phyloP scores from a whole-genome alignment of 2,113 vertebrate species.

The Mellivora capensis region DNA sequence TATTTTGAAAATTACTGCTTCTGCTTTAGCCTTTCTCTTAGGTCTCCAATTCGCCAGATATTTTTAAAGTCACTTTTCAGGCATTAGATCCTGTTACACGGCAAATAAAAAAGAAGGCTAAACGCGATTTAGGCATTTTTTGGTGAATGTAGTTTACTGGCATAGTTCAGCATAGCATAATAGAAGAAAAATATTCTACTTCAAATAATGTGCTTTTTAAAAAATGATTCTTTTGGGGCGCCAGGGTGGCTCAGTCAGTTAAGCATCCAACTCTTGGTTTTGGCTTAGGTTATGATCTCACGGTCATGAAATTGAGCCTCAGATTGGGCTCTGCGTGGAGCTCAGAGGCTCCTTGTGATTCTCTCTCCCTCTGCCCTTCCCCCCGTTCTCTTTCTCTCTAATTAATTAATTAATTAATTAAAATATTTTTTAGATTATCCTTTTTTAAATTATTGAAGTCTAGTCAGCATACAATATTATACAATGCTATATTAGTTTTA shows the following conservation, averaged over 20 bases:
- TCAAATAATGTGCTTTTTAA: neutral
- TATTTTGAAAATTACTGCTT: constrained; percentile 24
- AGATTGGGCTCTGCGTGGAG: neutral
- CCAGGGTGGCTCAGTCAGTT: neutral
- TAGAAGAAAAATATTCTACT: constrained; percentile 29
- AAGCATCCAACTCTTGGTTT: neutral
- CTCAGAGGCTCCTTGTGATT: neutral
- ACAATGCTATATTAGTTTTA: neutral
- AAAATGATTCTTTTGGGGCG: neutral
- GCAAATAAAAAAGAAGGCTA: neutral
- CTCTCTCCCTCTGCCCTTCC: neutral
- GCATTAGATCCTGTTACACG: neutral
- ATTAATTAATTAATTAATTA: neutral
- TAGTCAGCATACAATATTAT: too few species aligned
- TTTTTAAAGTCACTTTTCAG: constrained; percentile 3
- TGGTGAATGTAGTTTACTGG: neutral
- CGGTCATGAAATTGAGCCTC: neutral
- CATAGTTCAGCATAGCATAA: neutral
- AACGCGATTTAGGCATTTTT: neutral
- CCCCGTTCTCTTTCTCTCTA: neutral
- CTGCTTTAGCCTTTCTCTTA: neutral
- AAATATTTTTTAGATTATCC: neutral
- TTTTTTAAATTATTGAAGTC: neutral
- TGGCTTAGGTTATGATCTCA: neutral
- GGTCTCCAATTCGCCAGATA: neutral